Base-by-base conservation (phyloP, 2,797 vertebrate genomes). In the Gambelia wislizenii region DNA sequence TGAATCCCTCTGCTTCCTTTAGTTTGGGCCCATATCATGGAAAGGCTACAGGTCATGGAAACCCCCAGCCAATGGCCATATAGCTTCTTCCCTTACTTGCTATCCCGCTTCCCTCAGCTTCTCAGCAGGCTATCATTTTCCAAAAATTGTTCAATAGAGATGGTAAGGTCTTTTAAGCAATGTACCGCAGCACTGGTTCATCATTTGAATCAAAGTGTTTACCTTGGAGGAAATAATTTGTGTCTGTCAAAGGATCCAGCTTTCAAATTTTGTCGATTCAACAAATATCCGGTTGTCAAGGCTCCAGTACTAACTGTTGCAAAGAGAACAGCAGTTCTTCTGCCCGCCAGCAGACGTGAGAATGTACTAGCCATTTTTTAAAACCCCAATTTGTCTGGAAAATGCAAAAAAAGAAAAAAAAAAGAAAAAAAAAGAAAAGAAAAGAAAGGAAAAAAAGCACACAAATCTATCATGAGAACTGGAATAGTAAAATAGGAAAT, bases 221-320 rank as follows among this genome's bases (percentile, higher is more conserved):
- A 98, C 98, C 98, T 99, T 39, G 98, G 96, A 2, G 98, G 98
- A 79, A 98, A 99, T 20, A 99, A 97, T 93, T 96, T 98, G 67
- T 91, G 96, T 92, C 95, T 98, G 0, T 95, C 92, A 0, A 97
- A 96, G 5, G 97, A 95, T 0, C 96, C 92, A 5, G 96, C 93
- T 27, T 95, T 96, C 83, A 97, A 91, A 0, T 96, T 96, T 89
- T 95, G 95, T 70, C 97, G 97, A 25, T 95, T 98, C 92, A 98
- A 39, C 94, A 98, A 83, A 95, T 97, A 98, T 14, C 98, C 97
- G 0, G 98, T 96, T 14, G 98, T 97, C 87, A 98, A 84, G 2
- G 97, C 97, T 36, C 98, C 97, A 0, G 97, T 97, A 18, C 98
- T 97, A 74, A 99, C 27, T 0, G 98, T 96, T 22, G 98, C 98